A percentile compares a stretch with the other conserved stretches of the same genome.
Conservation (phyloP, 2,797 vertebrate species). For the Emydoidea blandingii region DNA sequence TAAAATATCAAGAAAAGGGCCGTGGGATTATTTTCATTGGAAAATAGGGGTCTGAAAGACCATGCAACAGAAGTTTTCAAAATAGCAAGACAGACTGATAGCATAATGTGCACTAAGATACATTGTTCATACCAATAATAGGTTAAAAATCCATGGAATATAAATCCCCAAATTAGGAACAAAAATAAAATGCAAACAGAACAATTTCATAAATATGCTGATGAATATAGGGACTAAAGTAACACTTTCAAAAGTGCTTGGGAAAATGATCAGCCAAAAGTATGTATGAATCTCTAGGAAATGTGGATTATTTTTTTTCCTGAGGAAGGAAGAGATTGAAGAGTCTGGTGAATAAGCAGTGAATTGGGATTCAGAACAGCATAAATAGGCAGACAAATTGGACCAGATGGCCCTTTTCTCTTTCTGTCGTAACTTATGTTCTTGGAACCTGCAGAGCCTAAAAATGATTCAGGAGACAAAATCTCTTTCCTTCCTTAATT, state of each 20-base stretch:
- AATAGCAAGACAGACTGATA: not conserved
- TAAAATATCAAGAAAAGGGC: not conserved
- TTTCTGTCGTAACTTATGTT: slow-evolving; percentile 61
- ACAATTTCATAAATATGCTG: not conserved
- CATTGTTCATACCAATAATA: not conserved
- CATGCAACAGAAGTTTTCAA: not conserved
- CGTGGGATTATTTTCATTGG: not conserved
- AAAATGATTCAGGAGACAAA: slow-evolving; percentile 61
- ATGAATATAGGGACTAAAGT: not conserved
- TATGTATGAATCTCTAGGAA: not conserved
- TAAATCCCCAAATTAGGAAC: not conserved
- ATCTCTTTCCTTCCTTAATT: slow-evolving; percentile 3
- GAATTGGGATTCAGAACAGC: slow-evolving; percentile 14
- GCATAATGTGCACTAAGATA: not conserved
- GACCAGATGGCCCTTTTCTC: slow-evolving; percentile 64
- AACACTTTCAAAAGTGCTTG: not conserved
- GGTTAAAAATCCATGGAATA: not conserved
- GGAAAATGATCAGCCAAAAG: not conserved
- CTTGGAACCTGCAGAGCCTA: slow-evolving; percentile 54
- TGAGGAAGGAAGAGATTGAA: slow-evolving; percentile 16
- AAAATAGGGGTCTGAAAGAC: slow-evolving; percentile 7
- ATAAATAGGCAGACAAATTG: slow-evolving; percentile 38
- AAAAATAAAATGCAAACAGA: not conserved
- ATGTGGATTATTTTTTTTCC: not conserved
- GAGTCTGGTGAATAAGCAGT: slow-evolving; percentile 19